These are phyloP conservation scores for Daktulosphaira vitifoliae DNA, from an alignment of 1,140 invertebrate species.

Conservation along the genomic window DNA sequence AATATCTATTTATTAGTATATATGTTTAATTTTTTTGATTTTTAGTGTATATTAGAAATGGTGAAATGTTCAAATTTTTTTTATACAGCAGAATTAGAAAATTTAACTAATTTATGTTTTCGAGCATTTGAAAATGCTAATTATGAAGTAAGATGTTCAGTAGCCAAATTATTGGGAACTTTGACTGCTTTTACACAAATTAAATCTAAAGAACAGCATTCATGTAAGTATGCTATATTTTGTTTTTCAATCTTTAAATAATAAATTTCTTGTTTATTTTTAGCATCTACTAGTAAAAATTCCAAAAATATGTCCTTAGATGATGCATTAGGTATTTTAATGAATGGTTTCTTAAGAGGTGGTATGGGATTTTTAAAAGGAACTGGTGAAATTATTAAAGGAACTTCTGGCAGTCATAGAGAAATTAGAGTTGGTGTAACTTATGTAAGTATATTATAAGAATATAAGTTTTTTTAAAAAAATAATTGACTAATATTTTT, in stretches of 20 bases:
- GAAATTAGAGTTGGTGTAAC: conserved; percentile 94
- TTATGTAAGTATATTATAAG: conserved; percentile 70
- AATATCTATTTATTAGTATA: too few species aligned
- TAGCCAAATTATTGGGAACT: conserved; percentile 82
- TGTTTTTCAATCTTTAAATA: background rate
- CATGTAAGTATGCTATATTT: background rate
- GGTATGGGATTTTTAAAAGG: conserved; percentile 92
- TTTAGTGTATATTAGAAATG: conserved; percentile 76
- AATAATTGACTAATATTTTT: background rate
- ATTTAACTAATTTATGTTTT: conserved; percentile 77
- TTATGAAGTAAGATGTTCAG: conserved; percentile 85
- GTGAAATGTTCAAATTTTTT: conserved; percentile 80
- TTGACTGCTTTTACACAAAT: conserved; percentile 68
- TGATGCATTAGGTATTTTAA: conserved; percentile 82
- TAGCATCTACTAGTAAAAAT: background rate
- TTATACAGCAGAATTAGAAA: conserved; percentile 83
- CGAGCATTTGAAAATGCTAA: conserved; percentile 87
- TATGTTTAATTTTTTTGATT: conserved; percentile 17
- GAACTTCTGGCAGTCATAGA: conserved; percentile 78
- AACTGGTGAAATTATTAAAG: conserved; percentile 92
- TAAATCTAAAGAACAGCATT: conserved; percentile 37
- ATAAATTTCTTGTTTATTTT: background rate
- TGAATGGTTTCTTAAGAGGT: conserved; percentile 89
- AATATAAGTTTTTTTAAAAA: too few species aligned
- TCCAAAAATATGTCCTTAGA: conserved; percentile 63